Percentiles rank a stretch among this genome's conserved stretches.
Conservation (phyloP, 2,888 invertebrate species). For the Hedya salicella region DNA sequence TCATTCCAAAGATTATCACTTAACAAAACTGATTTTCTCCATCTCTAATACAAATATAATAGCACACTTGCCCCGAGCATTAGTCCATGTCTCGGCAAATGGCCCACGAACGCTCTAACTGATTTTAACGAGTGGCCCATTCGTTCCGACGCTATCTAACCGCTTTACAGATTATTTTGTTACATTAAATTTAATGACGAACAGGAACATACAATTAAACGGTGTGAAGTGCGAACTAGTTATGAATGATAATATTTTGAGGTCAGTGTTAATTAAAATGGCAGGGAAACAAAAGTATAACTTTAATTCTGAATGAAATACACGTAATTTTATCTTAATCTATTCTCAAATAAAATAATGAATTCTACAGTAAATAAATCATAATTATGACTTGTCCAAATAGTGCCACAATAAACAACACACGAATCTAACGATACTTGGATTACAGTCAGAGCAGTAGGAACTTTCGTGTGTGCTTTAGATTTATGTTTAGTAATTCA, state of each 20-base stretch:
- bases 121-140: conserved; percentile 66
- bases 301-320: too few species aligned
- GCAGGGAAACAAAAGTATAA: too few species aligned
- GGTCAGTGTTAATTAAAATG: neutral
- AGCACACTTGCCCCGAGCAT: conserved; percentile 27
- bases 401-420: too few species aligned
- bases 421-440: neutral
- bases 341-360: too few species aligned
- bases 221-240: conserved; percentile 61
- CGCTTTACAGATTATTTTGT: conserved; percentile 61
- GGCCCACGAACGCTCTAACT: conserved; percentile 55
- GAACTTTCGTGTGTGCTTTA: neutral
- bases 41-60: conserved; percentile 41
- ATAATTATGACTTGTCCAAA: too few species aligned
- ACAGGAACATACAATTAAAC: conserved; percentile 51
- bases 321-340: too few species aligned
- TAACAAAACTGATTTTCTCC: conserved; percentile 2
- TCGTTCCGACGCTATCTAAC: conserved; percentile 50
- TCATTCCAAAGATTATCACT: neutral
- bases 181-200: conserved; percentile 62
- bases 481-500: conserved; percentile 36
- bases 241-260: conserved; percentile 49
- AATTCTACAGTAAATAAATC: too few species aligned
- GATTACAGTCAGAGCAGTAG: neutral
- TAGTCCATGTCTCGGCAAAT: conserved; percentile 37